A percentile compares a stretch with the other conserved stretches of the same genome.
Evolutionary conservation across 2,888 invertebrate species (phyloP).

Genomic region (Agonopterix heracliana): DNA sequence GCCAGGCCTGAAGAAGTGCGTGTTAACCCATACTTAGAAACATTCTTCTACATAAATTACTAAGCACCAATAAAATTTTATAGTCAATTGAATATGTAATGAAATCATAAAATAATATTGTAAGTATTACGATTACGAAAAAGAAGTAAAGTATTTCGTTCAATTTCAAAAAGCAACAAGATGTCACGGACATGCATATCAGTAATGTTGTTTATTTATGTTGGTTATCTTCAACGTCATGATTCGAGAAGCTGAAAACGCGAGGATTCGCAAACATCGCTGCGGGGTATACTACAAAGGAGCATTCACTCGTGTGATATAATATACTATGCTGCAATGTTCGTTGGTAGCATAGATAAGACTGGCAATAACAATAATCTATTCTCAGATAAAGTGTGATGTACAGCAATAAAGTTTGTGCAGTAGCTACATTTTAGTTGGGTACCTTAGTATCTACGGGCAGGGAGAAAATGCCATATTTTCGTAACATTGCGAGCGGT

Average conservation of each 20-base stretch:
- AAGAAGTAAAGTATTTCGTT: not conserved
- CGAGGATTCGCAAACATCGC: not conserved
- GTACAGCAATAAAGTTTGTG: constrained; percentile 21
- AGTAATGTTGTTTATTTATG: not conserved
- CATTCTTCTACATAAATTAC: constrained; percentile 5
- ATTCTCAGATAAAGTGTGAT: constrained; percentile 20
- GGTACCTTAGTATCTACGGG: constrained; percentile 15
- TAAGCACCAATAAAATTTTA: constrained; percentile 4
- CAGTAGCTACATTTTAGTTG: constrained; percentile 20
- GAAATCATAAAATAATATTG: not conserved
- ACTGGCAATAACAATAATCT: constrained; percentile 25
- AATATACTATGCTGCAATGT: constrained; percentile 7
- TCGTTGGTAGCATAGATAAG: constrained; percentile 18
- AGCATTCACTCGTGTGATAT: constrained; percentile 1
- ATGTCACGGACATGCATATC: not conserved
- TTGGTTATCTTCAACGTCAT: not conserved
- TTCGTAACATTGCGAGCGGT: constrained; percentile 34
- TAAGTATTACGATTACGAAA: not conserved
- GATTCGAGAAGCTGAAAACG: not conserved
- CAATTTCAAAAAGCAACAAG: not conserved
- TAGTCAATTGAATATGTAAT: constrained; percentile 5
- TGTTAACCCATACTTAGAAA: constrained; percentile 4
- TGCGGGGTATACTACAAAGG: not conserved
- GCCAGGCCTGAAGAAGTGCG: constrained; percentile 1
- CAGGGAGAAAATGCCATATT: constrained; percentile 41